phyloP scores from a whole-genome alignment of 2,888 invertebrate genomes.

The Poecilus cupreus region DNA sequence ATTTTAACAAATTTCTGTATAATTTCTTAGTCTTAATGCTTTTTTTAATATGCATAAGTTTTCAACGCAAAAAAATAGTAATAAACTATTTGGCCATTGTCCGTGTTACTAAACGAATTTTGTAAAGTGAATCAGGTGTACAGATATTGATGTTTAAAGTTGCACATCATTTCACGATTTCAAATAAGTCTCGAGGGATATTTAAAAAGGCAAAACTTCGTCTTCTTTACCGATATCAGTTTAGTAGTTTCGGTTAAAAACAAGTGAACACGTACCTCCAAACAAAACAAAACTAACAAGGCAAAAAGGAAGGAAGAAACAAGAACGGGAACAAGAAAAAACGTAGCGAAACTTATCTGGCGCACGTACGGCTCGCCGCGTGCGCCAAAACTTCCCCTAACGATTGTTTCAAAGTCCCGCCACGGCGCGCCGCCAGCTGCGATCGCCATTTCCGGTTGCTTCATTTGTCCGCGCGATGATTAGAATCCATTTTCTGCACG shows the following conservation, averaged over 20 bases:
- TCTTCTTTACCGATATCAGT: slow-evolving; percentile 24
- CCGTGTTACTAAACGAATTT: background rate
- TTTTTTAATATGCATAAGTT: no score
- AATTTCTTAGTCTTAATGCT: no score
- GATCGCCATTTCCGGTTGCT: slow-evolving; percentile 60
- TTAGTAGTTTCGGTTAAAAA: slow-evolving; percentile 33
- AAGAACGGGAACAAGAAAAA: slow-evolving; percentile 12
- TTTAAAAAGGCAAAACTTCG: slow-evolving; percentile 19
- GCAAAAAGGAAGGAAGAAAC: slow-evolving; percentile 14
- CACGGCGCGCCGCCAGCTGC: slow-evolving; percentile 60
- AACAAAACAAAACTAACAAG: slow-evolving; percentile 35
- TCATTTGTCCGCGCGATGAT: slow-evolving; percentile 62
- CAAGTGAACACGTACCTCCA: slow-evolving; percentile 31
- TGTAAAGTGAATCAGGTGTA: no score
- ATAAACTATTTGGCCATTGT: no score
- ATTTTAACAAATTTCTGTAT: no score
- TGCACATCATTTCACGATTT: slow-evolving; percentile 7
- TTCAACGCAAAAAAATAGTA: no score
- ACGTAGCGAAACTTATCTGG: slow-evolving; percentile 38
- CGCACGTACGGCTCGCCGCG: slow-evolving; percentile 42
- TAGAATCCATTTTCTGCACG: slow-evolving; percentile 65
- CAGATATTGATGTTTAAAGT: slow-evolving; percentile 2
- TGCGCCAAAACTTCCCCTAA: slow-evolving; percentile 45
- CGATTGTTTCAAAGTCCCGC: slow-evolving; percentile 49
- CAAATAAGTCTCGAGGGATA: slow-evolving; percentile 29